These are phyloP conservation scores for Proteles cristata DNA, from an alignment of 2,113 vertebrate species.

Conservation along the genomic window DNA sequence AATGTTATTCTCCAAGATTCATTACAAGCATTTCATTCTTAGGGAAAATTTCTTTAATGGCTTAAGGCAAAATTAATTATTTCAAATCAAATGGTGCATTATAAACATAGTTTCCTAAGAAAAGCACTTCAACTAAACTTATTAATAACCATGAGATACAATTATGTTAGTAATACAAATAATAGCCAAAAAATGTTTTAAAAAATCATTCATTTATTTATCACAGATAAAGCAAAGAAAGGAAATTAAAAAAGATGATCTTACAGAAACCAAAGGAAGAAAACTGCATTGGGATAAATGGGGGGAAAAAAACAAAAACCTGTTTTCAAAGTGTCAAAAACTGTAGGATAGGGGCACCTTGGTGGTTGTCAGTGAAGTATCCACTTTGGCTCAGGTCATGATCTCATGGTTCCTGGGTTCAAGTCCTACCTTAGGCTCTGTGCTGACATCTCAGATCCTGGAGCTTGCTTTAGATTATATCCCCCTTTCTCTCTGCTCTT, in stretches of 20 bases:
- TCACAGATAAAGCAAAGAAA: not conserved
- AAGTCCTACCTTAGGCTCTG: too few relatives aligned
- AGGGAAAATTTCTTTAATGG: not conserved
- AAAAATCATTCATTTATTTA: not conserved
- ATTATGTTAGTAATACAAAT: not conserved
- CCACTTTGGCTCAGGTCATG: too few relatives aligned
- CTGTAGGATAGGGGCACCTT: not conserved
- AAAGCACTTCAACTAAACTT: not conserved
- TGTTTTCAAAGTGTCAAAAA: not conserved
- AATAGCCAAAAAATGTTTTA: not conserved
- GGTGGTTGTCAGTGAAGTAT: too few relatives aligned
- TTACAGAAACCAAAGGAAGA: not conserved
- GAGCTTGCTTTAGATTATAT: too few relatives aligned
- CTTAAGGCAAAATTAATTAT: conserved; percentile 13
- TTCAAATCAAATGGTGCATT: not conserved
- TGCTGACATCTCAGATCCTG: too few relatives aligned
- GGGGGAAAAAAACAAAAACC: not conserved
- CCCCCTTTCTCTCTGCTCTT: too few relatives aligned
- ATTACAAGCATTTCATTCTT: not conserved
- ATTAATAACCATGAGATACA: not conserved
- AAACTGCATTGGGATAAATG: not conserved
- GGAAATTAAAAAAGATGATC: not conserved
- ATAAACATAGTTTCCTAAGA: not conserved
- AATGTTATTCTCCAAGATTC: not conserved
- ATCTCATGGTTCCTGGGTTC: too few relatives aligned